Percentiles rank a stretch among this genome's conserved stretches.
Evolutionary conservation across 2,797 vertebrate species (phyloP).

Genomic region (Artibeus jamaicensis): DNA sequence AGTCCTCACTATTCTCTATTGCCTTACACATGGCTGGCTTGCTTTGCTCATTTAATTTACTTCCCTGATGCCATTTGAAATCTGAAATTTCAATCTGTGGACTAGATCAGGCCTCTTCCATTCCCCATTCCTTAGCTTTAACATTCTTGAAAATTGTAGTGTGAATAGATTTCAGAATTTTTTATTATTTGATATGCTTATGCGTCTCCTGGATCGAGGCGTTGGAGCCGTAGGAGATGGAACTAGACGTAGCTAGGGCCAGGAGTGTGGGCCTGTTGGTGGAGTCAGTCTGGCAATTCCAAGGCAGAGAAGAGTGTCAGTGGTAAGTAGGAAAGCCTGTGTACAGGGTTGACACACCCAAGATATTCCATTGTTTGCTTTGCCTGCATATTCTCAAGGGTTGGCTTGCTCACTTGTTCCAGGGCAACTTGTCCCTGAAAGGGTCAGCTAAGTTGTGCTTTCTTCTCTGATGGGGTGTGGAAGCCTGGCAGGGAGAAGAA

Average conservation of each 20-base stretch:
- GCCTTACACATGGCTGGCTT: not conserved
- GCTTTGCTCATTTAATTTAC: not conserved
- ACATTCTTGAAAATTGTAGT: not conserved
- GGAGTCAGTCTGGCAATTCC: not conserved
- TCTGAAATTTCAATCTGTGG: not conserved
- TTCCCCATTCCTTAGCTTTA: not conserved
- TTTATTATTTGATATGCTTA: not conserved
- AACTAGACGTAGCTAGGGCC: not conserved
- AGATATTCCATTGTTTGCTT: not conserved
- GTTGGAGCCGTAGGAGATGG: not conserved
- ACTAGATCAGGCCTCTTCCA: not conserved
- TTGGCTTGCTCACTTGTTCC: not conserved
- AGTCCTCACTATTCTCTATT: not conserved
- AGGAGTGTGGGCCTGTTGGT: not conserved
- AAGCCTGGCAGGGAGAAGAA: conserved; percentile 12
- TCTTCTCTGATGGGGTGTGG: not conserved
- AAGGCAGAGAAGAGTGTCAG: not conserved
- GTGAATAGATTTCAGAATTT: not conserved
- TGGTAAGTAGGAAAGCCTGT: not conserved
- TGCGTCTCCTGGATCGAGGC: not conserved
- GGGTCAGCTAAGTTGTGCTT: not conserved
- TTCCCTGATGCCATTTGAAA: not conserved
- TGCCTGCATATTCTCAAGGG: not conserved
- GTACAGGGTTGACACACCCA: not conserved
- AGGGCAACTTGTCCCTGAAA: conserved; percentile 29